Evolutionary conservation across 2,888 invertebrate species (phyloP).

Genomic region (Pammene aurita): DNA sequence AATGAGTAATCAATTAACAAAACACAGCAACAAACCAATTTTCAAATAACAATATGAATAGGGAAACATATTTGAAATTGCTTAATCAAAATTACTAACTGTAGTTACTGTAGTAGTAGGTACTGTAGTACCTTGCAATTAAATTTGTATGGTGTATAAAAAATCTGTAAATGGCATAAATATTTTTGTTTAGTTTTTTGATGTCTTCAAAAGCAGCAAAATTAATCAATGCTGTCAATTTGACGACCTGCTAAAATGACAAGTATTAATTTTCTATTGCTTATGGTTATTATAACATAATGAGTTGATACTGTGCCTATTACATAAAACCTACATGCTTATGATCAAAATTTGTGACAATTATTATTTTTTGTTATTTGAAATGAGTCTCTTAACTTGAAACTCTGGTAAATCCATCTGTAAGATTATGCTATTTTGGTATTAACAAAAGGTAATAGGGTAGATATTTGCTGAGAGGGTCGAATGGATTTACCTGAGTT

Average conservation of each 20-base stretch:
- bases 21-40: too few species aligned
- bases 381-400: too few species aligned
- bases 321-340: not conserved
- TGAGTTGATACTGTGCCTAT: not conserved
- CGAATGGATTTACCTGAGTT: too few species aligned
- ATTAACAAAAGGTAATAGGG: too few species aligned
- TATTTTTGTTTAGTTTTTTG: constrained; percentile 38
- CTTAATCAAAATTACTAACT: not conserved
- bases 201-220: constrained; percentile 36
- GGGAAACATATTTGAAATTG: not conserved
- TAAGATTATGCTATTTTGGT: too few species aligned
- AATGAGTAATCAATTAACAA: too few species aligned
- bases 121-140: constrained; percentile 19
- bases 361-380: not conserved
- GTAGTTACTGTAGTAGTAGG: too few species aligned
- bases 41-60: too few species aligned
- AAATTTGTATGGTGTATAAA: constrained; percentile 6
- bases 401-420: too few species aligned
- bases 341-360: not conserved
- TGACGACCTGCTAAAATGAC: constrained; percentile 13
- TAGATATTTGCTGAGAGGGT: too few species aligned
- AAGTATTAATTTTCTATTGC: constrained; percentile 10
- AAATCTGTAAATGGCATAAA: constrained; percentile 10
- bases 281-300: not conserved
- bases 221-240: constrained; percentile 37